Percentiles rank a stretch among this genome's conserved stretches.
These are phyloP conservation scores for Pasiphila rectangulata DNA, from an alignment of 2,888 invertebrate species.

Conservation along the genomic window DNA sequence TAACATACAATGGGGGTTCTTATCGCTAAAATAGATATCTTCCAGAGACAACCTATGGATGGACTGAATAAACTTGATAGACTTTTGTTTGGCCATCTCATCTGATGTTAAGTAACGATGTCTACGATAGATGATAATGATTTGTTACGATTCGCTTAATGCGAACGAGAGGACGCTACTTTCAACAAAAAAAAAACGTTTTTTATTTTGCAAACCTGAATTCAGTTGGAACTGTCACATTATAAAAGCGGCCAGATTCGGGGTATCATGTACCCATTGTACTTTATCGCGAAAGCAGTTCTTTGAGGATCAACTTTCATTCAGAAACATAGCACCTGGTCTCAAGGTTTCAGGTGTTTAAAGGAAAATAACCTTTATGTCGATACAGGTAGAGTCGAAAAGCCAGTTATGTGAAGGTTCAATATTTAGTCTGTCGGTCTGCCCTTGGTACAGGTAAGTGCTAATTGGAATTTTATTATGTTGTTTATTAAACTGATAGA, in stretches of 20 bases:
- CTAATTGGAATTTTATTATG: conserved; percentile 22
- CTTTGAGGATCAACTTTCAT: conserved; percentile 34
- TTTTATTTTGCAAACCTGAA: too few relatives aligned
- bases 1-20: too few relatives aligned
- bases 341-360: conserved; percentile 23
- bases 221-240: neutral
- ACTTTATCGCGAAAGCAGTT: conserved; percentile 27
- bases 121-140: too few relatives aligned
- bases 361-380: conserved; percentile 5
- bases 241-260: conserved; percentile 17
- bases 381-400: neutral
- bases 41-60: too few relatives aligned
- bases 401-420: conserved; percentile 13
- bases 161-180: too few relatives aligned
- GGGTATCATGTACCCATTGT: conserved; percentile 26
- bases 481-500: conserved; percentile 15
- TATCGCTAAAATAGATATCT: too few relatives aligned
- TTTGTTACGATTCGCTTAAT: too few relatives aligned
- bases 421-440: conserved; percentile 19
- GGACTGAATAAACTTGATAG: too few relatives aligned
- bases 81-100: too few relatives aligned
- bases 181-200: too few relatives aligned
- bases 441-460: conserved; percentile 24
- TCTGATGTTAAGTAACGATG: too few relatives aligned
- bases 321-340: conserved; percentile 27